phyloP scores from a whole-genome alignment of 1,140 invertebrate genomes.

The Drosophila fuyamai region DNA sequence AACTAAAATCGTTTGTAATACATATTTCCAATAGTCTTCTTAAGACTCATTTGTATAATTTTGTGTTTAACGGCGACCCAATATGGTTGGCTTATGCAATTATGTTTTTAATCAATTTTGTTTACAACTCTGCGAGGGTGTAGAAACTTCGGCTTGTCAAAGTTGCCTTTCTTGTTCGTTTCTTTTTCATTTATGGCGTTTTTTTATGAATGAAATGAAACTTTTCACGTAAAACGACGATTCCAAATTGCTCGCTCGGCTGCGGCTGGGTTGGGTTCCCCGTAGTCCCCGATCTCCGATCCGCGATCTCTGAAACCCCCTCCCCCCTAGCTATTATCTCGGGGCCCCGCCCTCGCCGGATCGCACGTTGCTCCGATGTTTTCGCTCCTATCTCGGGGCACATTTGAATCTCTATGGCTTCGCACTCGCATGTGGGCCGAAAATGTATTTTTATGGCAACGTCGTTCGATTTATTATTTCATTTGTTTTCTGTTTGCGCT shows the following conservation, averaged over 20 bases:
- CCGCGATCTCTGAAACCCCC: background rate
- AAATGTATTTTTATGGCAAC: conserved; percentile 80
- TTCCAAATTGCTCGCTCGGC: conserved; percentile 42
- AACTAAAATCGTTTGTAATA: too few relatives aligned
- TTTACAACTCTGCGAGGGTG: background rate
- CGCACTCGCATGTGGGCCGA: conserved; percentile 69
- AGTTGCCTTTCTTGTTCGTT: background rate
- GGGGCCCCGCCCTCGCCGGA: conserved; percentile 27
- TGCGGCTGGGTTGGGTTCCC: conserved; percentile 21
- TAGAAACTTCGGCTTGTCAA: background rate
- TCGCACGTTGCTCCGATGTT: conserved; percentile 62
- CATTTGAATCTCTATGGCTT: conserved; percentile 77
- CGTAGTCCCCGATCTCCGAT: background rate
- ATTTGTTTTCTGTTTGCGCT: conserved; percentile 34
- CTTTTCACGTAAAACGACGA: conserved; percentile 75
- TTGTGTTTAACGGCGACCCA: too few relatives aligned
- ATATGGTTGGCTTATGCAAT: too few relatives aligned
- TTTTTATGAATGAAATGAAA: conserved; percentile 80
- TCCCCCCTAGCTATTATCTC: background rate
- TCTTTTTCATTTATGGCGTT: conserved; percentile 47
- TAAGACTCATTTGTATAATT: too few relatives aligned
- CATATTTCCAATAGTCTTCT: too few relatives aligned
- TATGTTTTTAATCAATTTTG: background rate
- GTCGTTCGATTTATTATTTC: conserved; percentile 61
- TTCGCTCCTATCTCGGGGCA: conserved; percentile 63